Conservation (phyloP, 1,140 invertebrate genomes). For the Tetragonula clypearis region DNA sequence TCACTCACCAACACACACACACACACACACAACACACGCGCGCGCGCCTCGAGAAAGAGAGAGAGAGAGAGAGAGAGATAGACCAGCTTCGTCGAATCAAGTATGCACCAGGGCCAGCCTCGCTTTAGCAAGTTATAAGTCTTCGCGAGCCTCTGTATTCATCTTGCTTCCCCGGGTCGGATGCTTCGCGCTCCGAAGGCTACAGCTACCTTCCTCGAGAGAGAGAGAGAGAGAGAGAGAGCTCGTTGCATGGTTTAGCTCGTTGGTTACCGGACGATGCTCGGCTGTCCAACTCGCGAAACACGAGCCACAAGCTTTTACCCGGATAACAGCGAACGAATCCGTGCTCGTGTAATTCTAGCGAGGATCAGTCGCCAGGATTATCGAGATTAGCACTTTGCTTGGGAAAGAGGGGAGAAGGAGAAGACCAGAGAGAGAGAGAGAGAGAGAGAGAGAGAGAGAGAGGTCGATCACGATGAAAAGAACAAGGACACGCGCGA, state of each 20-base stretch:
- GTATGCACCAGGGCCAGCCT: conserved; percentile 48
- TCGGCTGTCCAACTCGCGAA: neutral
- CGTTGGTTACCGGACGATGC: neutral
- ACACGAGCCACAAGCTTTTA: neutral
- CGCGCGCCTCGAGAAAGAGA: no score
- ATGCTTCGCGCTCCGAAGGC: neutral
- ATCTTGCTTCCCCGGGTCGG: conserved; percentile 14
- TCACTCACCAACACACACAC: conserved; percentile 62
- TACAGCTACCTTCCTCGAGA: neutral
- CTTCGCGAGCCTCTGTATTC: conserved; percentile 33
- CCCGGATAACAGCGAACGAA: neutral
- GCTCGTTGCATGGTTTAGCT: neutral
- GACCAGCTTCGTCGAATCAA: conserved; percentile 60
- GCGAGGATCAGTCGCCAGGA: neutral
- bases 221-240: no score
- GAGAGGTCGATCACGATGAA: neutral
- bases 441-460: no score
- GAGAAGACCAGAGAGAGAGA: no score
- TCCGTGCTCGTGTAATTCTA: conserved; percentile 7
- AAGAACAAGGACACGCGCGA: neutral
- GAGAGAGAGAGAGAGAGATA: no score
- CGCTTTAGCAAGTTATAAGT: conserved; percentile 41
- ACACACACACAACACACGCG: no score
- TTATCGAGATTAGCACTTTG: neutral
- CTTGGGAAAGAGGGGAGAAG: no score